A percentile compares a stretch with the other conserved stretches of the same genome.
phyloP scores from a whole-genome alignment of 1,140 invertebrate genomes.

The Pentalonia nigronervosa region DNA sequence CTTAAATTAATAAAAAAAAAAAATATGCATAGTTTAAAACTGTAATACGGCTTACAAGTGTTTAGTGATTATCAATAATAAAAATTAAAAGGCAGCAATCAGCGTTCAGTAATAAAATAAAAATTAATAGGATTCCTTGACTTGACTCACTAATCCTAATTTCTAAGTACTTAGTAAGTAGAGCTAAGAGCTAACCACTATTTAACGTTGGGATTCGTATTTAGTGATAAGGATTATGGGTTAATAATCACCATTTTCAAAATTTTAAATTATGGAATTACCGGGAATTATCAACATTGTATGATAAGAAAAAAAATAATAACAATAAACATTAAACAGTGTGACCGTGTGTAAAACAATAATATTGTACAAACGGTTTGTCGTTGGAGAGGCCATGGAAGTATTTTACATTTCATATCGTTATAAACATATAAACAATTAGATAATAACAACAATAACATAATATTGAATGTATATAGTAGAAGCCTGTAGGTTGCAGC shows the following conservation, averaged over 20 bases:
- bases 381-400: not conserved
- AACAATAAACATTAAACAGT: not conserved
- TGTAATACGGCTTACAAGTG: not conserved
- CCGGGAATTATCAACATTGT: not conserved
- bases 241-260: not conserved
- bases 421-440: not conserved
- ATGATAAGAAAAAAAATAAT: not conserved
- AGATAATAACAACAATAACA: not conserved
- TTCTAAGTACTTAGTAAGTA: no score
- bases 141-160: not conserved
- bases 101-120: not conserved
- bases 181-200: not conserved
- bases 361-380: not conserved
- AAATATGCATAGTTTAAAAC: not conserved
- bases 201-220: not conserved
- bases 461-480: not conserved
- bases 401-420: not conserved
- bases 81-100: not conserved
- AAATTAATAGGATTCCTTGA: not conserved
- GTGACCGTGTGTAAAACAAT: not conserved
- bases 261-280: conserved; percentile 28
- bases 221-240: not conserved
- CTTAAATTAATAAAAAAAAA: no score
- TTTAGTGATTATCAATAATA: not conserved
- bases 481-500: not conserved